A percentile compares a stretch with the other conserved stretches of the same genome.
Evolutionary conservation across 2,113 vertebrate species (phyloP).

Genomic region (Ranitomeya imitator): DNA sequence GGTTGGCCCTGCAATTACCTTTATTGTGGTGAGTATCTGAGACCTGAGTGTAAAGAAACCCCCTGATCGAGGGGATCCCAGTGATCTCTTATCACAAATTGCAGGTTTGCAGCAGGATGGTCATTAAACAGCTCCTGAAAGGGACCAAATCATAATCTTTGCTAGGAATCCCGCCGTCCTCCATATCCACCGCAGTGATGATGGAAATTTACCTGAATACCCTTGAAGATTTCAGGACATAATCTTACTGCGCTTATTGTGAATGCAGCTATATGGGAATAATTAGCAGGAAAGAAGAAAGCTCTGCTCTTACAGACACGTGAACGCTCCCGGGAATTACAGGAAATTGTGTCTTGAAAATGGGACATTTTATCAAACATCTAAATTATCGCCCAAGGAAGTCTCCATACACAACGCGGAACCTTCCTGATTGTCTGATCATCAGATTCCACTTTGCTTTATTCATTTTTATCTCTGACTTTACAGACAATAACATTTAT

Average conservation of each 20-base stretch:
- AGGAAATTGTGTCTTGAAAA: slow-evolving; percentile 4
- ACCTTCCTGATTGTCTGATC: neutral
- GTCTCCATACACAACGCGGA: neutral
- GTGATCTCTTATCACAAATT: neutral
- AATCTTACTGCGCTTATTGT: neutral
- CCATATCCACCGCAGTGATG: neutral
- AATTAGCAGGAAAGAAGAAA: slow-evolving; percentile 9
- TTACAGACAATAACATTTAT: slow-evolving; percentile 32
- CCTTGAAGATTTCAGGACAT: neutral
- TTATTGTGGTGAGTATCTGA: no score
- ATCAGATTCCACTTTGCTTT: slow-evolving; percentile 13
- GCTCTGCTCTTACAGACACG: neutral
- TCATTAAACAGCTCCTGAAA: neutral
- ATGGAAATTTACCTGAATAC: neutral
- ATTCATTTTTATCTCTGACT: slow-evolving; percentile 33
- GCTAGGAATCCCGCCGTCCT: neutral
- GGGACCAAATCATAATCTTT: neutral
- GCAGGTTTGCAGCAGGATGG: neutral
- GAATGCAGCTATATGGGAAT: neutral
- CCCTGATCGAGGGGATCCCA: neutral
- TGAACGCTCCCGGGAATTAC: neutral
- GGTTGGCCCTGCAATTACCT: no score
- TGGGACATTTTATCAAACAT: slow-evolving; percentile 32
- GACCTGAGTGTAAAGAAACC: no score
- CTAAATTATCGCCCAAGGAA: slow-evolving; percentile 26